Evolutionary conservation across 2,113 vertebrate species (phyloP).

Genomic region (Clinocottus analis): DNA sequence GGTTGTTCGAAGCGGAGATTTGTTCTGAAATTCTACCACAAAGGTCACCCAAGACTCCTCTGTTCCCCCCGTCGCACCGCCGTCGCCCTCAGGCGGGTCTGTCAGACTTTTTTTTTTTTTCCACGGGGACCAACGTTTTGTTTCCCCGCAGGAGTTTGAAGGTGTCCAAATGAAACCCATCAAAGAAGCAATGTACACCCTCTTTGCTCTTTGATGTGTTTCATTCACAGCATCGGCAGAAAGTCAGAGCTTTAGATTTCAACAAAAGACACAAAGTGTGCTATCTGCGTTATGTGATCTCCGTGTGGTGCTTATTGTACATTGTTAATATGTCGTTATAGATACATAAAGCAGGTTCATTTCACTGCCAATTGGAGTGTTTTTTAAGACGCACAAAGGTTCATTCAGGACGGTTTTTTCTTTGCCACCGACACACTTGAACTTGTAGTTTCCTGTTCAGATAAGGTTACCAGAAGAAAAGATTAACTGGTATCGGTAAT

Average conservation of each 20-base stretch:
- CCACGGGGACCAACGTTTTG: background rate
- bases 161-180: background rate
- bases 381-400: background rate
- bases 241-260: background rate
- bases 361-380: background rate
- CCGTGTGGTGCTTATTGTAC: background rate
- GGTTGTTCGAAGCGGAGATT: slow-evolving; percentile 14
- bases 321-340: background rate
- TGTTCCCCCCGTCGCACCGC: slow-evolving; percentile 3
- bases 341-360: background rate
- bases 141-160: background rate
- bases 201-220: background rate
- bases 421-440: background rate
- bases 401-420: background rate
- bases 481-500: background rate
- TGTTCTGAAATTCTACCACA: slow-evolving; percentile 31
- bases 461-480: background rate
- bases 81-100: background rate
- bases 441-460: background rate
- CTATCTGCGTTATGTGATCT: background rate
- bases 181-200: background rate
- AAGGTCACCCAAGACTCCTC: slow-evolving; percentile 17
- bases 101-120: too few species aligned
- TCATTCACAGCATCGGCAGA: background rate
- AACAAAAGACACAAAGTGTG: too few species aligned